Evolutionary conservation across 2,888 invertebrate species (phyloP), one percentile per base, ranked within the genome.

Genomic region (Ophion obscuratus): DNA sequence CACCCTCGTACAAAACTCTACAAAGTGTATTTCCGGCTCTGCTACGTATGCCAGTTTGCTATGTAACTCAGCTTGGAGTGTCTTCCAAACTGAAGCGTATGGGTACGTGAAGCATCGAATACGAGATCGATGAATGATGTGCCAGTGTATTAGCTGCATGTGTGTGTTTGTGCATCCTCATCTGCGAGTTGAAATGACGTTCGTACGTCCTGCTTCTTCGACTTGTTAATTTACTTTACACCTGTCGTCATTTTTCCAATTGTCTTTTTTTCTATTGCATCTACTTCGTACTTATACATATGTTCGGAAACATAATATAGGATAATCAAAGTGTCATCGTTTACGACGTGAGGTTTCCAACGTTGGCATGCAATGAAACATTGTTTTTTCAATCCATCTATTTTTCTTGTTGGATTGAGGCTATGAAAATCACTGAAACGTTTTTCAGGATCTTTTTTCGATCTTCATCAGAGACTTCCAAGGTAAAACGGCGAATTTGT

Each of bases 271-370:
- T 27, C 14, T n/a, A 2, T 71, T 27, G 24, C 44, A 57, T 47
- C n/a, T 7, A 47, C 61, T 53, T 76, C 53, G 82, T 76, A 85
- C 83, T 85, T 77, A 83, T 77, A 67, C 47, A 47, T 4, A 14
- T 20, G 67, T 75, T n/a, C 17, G 53, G 36, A 77, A 80, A 73
- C 6, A 44, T 70, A 59, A 79, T 44, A 57, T 47, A 82, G 64
- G 31, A 44, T 27, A 24, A 67, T 61, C 20, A 74, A 11, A 73
- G 53, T 53, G 77, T 64, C 10, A 80, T 61, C 3, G 14, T n/a
- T 68, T 61, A 3, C 14, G 47, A 47, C 11, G 10, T 47, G 47
- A 47, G 14, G 3, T 4, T 17, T 47, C 14, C 14, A 4, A 14
- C 47, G 14, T 14, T 47, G 14, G 14, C 14, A 47, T 47, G 47